These are phyloP conservation scores for Lordiphosa mommai DNA, from an alignment of 1,140 invertebrate genomes.

Conservation along the genomic window DNA sequence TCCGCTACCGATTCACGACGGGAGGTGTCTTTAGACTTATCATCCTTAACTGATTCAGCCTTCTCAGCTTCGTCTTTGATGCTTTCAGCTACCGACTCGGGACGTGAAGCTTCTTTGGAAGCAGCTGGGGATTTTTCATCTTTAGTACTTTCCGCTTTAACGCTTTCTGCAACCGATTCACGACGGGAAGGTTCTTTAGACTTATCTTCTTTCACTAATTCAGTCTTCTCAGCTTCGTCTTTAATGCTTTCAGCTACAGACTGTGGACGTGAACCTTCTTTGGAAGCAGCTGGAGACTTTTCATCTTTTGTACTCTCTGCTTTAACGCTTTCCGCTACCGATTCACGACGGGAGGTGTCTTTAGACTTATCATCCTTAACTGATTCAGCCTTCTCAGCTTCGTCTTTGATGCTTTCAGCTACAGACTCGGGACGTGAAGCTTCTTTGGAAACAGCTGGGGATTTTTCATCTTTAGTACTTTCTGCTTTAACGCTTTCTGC, in stretches of 20 bases:
- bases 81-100: conserved; percentile 7
- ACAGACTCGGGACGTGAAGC: conserved; percentile 43
- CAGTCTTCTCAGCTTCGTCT: conserved; percentile 5
- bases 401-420: conserved; percentile 22
- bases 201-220: neutral
- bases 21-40: conserved; percentile 16
- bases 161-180: conserved; percentile 3
- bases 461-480: conserved; percentile 35
- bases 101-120: conserved; percentile 12
- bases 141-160: neutral
- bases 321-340: conserved; percentile 14
- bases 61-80: conserved; percentile 1
- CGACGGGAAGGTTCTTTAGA: conserved; percentile 7
- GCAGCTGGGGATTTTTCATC: neutral
- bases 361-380: conserved; percentile 7
- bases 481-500: conserved; percentile 5
- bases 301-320: conserved; percentile 14
- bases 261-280: conserved; percentile 19
- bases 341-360: conserved; percentile 21
- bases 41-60: conserved; percentile 6
- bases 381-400: conserved; percentile 7
- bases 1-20: conserved; percentile 18
- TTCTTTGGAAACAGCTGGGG: conserved; percentile 36
- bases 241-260: conserved; percentile 3
- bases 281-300: conserved; percentile 20